Evolutionary conservation across 1,140 invertebrate species (phyloP).

Genomic region (Archivesica marissinica): DNA sequence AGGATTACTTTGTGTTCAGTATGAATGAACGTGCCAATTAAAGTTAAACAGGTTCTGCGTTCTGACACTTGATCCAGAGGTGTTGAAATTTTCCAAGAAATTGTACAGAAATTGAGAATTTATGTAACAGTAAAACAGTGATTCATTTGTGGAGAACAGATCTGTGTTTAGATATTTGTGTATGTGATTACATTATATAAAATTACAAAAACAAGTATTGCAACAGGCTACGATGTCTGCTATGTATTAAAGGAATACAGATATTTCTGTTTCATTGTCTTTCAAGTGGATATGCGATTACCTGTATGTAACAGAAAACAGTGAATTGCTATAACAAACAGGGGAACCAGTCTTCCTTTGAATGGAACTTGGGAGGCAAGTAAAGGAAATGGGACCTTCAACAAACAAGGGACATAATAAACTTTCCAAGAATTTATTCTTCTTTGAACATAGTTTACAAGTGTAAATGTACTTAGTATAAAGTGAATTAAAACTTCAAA

Average conservation of each 20-base stretch:
- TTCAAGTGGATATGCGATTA: constrained; percentile 21
- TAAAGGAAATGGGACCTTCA: too few species aligned
- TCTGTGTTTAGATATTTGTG: neutral
- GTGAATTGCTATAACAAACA: neutral
- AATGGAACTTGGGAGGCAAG: too few species aligned
- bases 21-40: too few species aligned
- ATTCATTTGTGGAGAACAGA: neutral
- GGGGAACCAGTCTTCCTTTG: too few species aligned
- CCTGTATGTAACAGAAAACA: constrained; percentile 6
- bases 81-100: neutral
- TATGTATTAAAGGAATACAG: neutral
- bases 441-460: too few species aligned
- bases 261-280: constrained; percentile 26
- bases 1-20: too few species aligned
- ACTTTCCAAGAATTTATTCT: too few species aligned
- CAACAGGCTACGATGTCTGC: too few species aligned
- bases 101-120: neutral
- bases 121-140: neutral
- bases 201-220: neutral
- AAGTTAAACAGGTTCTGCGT: too few species aligned
- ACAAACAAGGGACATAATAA: too few species aligned
- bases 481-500: too few species aligned
- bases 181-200: neutral
- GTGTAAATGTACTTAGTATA: too few species aligned
- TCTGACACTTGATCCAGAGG: neutral